phyloP scores from a whole-genome alignment of 2,797 vertebrate genomes.

The Tympanoctomys barrerae region DNA sequence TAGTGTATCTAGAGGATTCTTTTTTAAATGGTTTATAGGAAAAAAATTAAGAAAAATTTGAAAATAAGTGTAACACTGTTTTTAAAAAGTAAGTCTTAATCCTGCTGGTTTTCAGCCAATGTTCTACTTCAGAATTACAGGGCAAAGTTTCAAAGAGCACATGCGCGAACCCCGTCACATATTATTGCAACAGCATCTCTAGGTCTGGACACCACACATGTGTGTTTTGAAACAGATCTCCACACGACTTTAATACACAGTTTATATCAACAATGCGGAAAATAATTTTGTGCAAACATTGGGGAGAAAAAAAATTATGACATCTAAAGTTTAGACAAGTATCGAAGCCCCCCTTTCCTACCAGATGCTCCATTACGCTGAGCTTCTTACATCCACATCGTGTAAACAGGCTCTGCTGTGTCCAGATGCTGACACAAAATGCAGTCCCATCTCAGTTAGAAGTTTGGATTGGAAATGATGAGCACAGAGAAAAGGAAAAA shows the following conservation, averaged over 20 bases:
- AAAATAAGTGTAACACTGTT: neutral
- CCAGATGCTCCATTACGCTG: constrained; percentile 57
- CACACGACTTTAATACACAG: constrained; percentile 40
- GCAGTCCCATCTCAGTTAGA: constrained; percentile 18
- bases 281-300: constrained; percentile 61
- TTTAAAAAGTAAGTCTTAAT: constrained; percentile 2
- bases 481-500: constrained; percentile 49
- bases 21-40: constrained; percentile 23
- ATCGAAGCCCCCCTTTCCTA: neutral
- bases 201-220: neutral
- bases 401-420: neutral
- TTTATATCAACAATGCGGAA: constrained; percentile 48
- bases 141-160: neutral
- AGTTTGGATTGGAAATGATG: constrained; percentile 51
- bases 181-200: neutral
- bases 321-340: constrained; percentile 61
- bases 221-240: constrained; percentile 17
- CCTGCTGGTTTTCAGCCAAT: neutral
- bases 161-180: neutral
- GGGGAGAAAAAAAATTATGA: constrained; percentile 56
- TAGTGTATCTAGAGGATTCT: neutral
- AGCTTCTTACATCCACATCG: neutral
- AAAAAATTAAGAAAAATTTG: neutral
- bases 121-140: neutral
- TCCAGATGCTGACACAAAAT: constrained; percentile 49